phyloP scores from a whole-genome alignment of 2,888 invertebrate genomes.

The Saturnia pavonia region DNA sequence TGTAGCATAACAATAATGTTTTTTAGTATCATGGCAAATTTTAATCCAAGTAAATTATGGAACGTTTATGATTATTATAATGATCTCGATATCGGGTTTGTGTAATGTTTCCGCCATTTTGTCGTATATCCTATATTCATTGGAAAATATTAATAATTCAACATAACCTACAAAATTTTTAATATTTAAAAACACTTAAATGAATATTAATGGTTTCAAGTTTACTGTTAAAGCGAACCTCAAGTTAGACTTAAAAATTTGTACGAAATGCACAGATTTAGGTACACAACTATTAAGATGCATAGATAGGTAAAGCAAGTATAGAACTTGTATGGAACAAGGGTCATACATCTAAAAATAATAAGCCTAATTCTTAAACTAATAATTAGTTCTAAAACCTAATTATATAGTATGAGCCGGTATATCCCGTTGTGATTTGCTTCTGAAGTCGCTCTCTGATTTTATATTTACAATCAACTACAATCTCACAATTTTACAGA shows the following conservation, averaged over 20 bases:
- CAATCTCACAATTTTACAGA: neutral
- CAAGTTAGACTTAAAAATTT: neutral
- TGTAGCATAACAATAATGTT: neutral
- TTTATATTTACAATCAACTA: too few relatives aligned
- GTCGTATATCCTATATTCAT: neutral
- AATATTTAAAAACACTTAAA: neutral
- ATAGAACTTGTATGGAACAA: neutral
- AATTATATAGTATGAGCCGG: neutral
- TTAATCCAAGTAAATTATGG: neutral
- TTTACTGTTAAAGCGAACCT: neutral
- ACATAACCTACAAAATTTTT: neutral
- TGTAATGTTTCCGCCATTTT: neutral
- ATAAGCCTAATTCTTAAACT: too few relatives aligned
- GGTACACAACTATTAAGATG: too few relatives aligned
- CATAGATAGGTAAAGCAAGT: too few relatives aligned
- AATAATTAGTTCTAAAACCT: too few relatives aligned
- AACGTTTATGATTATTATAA: too few relatives aligned
- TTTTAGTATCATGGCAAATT: neutral
- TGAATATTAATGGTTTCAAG: neutral
- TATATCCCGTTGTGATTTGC: too few relatives aligned
- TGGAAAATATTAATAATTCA: neutral
- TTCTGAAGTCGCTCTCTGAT: too few relatives aligned
- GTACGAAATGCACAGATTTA: neutral
- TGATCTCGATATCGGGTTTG: neutral
- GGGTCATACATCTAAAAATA: too few relatives aligned